phyloP scores from a whole-genome alignment of 2,797 vertebrate species.

The Botia kubotai region DNA sequence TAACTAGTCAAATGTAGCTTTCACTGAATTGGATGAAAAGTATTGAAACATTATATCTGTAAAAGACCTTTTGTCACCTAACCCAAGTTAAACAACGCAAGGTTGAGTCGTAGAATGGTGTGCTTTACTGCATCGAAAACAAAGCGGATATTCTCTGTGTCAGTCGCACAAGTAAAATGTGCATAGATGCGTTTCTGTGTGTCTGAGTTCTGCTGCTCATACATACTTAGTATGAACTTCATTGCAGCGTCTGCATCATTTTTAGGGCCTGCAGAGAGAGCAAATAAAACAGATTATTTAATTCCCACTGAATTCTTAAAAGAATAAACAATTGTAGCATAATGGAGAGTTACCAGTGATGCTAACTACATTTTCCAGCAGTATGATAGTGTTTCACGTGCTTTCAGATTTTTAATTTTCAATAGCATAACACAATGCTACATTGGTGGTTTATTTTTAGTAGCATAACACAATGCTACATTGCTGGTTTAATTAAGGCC shows the following conservation, averaged over 20 bases:
- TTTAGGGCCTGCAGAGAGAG: constrained; percentile 74
- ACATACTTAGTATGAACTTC: constrained; percentile 86
- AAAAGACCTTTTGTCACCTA: constrained; percentile 30
- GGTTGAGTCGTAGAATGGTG: constrained; percentile 80
- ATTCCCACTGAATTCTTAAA: background rate
- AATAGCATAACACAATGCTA: no score
- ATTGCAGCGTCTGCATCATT: constrained; percentile 76
- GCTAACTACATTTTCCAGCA: no score
- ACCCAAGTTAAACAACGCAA: constrained; percentile 76
- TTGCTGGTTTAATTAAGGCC: no score
- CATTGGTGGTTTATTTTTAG: no score
- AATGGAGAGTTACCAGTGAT: background rate
- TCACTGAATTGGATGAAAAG: background rate
- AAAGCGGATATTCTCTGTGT: constrained; percentile 85
- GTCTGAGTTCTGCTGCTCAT: constrained; percentile 75
- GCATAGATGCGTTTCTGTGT: constrained; percentile 80
- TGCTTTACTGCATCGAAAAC: constrained; percentile 87
- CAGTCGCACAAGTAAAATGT: constrained; percentile 89
- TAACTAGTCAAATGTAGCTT: background rate
- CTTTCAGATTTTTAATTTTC: no score
- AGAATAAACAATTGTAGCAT: no score
- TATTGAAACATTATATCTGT: background rate
- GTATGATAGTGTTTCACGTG: no score
- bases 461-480: no score
- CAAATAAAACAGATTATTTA: background rate